These are phyloP conservation scores for Tragelaphus scriptus DNA, from an alignment of 2,113 vertebrate genomes.

Conservation along the genomic window DNA sequence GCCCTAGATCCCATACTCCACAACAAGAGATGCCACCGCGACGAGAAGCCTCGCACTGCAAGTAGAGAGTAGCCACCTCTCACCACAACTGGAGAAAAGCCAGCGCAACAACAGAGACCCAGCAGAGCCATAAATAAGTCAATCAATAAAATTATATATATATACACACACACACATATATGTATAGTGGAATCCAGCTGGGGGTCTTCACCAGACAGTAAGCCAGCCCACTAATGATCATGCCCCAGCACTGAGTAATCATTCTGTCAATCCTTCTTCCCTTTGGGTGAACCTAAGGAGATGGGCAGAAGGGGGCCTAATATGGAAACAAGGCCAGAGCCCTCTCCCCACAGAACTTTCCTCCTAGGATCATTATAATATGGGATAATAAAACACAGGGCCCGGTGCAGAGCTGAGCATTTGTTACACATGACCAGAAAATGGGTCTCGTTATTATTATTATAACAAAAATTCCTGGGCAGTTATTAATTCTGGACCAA, in stretches of 20 bases:
- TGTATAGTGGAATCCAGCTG: background rate
- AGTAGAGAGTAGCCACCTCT: background rate
- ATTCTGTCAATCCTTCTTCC: rapidly evolving
- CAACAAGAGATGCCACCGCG: background rate
- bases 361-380: background rate
- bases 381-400: background rate
- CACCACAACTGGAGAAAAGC: background rate
- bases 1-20: background rate
- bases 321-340: rapidly evolving
- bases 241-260: background rate
- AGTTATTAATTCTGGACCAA: background rate
- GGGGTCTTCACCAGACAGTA: rapidly evolving
- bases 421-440: background rate
- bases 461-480: background rate
- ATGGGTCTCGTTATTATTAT: background rate
- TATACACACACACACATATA: background rate
- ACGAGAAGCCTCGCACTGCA: rapidly evolving
- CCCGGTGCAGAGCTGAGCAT: background rate
- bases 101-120: background rate
- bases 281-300: too few species aligned
- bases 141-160: background rate
- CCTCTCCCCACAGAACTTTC: background rate
- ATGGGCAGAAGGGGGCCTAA: too few species aligned
- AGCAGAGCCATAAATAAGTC: background rate
- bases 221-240: background rate